Base-by-base conservation (phyloP, 37 sponge, comb jelly and placozoan genomes). In the Ephydatia muelleri region DNA sequence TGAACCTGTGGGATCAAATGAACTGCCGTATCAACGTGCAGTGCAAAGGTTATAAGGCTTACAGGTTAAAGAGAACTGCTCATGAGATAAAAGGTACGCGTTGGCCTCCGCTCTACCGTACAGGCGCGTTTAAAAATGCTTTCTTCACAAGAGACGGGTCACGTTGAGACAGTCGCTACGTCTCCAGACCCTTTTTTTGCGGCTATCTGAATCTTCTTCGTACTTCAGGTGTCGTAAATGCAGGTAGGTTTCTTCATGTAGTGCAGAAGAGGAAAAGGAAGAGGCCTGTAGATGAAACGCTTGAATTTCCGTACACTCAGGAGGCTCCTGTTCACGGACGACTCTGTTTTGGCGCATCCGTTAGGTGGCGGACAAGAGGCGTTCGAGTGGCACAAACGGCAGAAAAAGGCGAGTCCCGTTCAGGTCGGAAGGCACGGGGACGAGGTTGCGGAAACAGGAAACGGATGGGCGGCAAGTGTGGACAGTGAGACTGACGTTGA, bases 161-260 rank as follows among this genome's bases (percentile, higher is more conserved):
- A 77, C 33, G 72, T 83, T 27, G 90, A 85, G 38, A 74, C 16
- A 19, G 27, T 86, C 36, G 65, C 49, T 22, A 37, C 72, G 68
- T 39, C 94, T 8, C 79, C 80, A 14, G 94, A 93, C 68, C 94
- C 94, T 33, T 57, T 40, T 27, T 12, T 37, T 32, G n/a, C 71
- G 21, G 39, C 64, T 22, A 13, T 71, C 19, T 48, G 82, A 90
- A 8, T 68, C 82, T 0, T 31, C 38, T 6, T 69, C 68, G 2
- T 80, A 78, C 57, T 91, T 77, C 78, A 75, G 66, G 49, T 94
- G 94, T 37, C 84, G 94, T 79, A 94, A 94, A 38, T 94, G 94
- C 75, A 70, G 94, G 94, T 93, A 72, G 12, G 86, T 57, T 8
- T 5, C 12, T 68, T 65, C 66, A 14, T 65, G 14, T 65, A 65